Evolutionary conservation across 2,888 invertebrate species (phyloP), one percentile per base, ranked within the genome.

Genomic region (Caenorhabditis angaria): DNA sequence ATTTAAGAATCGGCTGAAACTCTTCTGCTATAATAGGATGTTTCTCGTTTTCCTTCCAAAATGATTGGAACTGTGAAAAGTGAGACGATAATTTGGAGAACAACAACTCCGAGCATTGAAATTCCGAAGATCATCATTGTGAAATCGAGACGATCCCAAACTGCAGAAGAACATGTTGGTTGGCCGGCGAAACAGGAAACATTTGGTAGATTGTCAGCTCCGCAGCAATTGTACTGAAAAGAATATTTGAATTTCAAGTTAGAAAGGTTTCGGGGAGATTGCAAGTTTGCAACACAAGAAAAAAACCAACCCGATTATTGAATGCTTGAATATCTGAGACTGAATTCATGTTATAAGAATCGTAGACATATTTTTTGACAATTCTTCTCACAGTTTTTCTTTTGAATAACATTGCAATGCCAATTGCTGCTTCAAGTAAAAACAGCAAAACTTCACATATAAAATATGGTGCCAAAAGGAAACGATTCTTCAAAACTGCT

Each of bases 71-170:
- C 61, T 10, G 79, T 65, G 24, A 75, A 47, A 14, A 68, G 18
- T 8, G 70, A 51, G 12, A 75, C 70, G 54, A 77, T 41, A 6
- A 76, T 71, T 32, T 79, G 76, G 8, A 76, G 67, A 6, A 79
- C 67, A 50, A 79, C 59, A 10, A 79, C 67, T 25, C 63, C 47
- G 22, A 79, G 61, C 79, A 77, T 79, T 14, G 41, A 61, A 35
- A 72, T 72, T 20, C 79, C 79, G 50, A 79, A 79, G 18, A 84
- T 77, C 83, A 82, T 82, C 64, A 82, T 70, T 25, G 77, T 77
- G 65, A 80, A 83, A 70, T 83, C 81, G 24, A 84, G 80, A n/a
- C 81, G 78, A 54, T 83, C 81, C 83, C 83, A 83, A 51, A 83
- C 82, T 25, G 82, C 76, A 0, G 77, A 65, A 1, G 82, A 76